Base-by-base conservation (phyloP, 2,888 invertebrate genomes). In the Drosophila putrida region DNA sequence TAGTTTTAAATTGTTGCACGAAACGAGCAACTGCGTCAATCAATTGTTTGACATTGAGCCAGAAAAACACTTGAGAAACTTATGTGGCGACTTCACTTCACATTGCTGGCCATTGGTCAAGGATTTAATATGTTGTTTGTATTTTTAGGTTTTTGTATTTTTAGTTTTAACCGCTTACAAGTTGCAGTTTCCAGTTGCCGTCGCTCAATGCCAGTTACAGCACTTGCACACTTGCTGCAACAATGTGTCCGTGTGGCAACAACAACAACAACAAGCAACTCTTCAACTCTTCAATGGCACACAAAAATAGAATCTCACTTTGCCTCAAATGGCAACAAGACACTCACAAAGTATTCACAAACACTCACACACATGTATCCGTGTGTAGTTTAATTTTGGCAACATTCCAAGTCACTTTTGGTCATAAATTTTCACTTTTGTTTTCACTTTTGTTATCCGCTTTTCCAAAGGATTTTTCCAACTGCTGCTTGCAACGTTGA, bases 291-390 rank as follows among this genome's bases (percentile, higher is more conserved):
- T 60, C 63, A 65, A 54, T 57, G 77, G 64, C 57, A 64, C 57
- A 64, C 78, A 51, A 77, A 83, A 88, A 85, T 88, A 80, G 68
- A 80, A 85, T 77, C 78, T 63, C 71, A 59, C 67, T 82, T 70
- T 68, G 68, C 43, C 79, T 53, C 13, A 13, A 57, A 63, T 35
- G 62, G 72, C 83, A 80, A 27, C 71, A 58, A 55, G 60, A 62
- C 67, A 53, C 47, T 39, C 54, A 55, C 43, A 49, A 57, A 51
- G 20, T 46, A 65, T 9, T 31, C 55, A 38, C 25, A n/a, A 25
- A 4, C 51, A 31, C 28, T 28, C 47, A 46, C 46, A 33, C 13
- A 15, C 27, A 39, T 43, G 25, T 67, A 39, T 60, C 33, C 72
- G 39, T 54, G 46, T 58, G 10, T 54, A n/a, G 57, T 33, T 72